Evolutionary conservation across 2,113 vertebrate genomes (phyloP).

Genomic region (Alethe castanea): DNA sequence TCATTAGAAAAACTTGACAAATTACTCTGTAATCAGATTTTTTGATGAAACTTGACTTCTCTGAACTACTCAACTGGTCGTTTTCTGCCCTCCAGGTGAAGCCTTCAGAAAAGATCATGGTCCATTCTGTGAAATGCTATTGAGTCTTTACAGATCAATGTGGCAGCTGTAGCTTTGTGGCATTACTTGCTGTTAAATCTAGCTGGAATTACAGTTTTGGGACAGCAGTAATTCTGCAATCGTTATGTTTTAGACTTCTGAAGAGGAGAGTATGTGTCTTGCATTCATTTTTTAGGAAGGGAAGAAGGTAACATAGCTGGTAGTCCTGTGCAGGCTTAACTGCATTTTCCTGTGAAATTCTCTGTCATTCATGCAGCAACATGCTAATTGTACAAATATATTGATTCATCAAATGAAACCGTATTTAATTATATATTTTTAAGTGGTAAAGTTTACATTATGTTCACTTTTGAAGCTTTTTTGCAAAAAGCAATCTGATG

Average conservation of each 20-base stretch:
- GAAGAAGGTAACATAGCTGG: not conserved
- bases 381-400: not conserved
- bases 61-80: constrained; percentile 13
- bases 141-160: constrained; percentile 1
- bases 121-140: not conserved
- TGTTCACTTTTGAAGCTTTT: not conserved
- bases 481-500: not conserved
- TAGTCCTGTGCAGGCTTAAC: not conserved
- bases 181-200: not conserved
- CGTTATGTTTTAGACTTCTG: not conserved
- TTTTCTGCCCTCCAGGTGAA: constrained; percentile 36
- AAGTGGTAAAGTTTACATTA: not conserved
- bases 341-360: not conserved
- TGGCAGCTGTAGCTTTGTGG: not conserved
- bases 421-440: not conserved
- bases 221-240: not conserved
- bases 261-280: not conserved
- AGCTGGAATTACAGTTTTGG: not conserved
- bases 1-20: not conserved
- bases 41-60: not conserved
- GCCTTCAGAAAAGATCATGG: constrained; percentile 18
- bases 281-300: not conserved
- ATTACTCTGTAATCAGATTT: not conserved
- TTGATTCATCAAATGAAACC: not conserved
- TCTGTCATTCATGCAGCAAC: not conserved